Evolutionary conservation across 2,113 vertebrate species (phyloP).

Genomic region (Centropus bengalensis): DNA sequence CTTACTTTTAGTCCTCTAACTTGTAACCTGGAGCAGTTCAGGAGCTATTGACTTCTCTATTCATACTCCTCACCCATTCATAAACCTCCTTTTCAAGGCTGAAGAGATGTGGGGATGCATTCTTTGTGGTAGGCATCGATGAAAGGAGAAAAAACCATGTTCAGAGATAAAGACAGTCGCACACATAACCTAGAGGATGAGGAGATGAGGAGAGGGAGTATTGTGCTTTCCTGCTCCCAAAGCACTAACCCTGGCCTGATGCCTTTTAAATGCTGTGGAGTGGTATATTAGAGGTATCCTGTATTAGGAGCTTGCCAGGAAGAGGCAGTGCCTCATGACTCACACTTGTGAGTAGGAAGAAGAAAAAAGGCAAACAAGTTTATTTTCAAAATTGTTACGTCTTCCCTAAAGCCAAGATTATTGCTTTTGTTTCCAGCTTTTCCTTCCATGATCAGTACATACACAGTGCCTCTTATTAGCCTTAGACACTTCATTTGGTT

Average conservation of each 20-base stretch:
- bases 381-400: background rate
- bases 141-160: background rate
- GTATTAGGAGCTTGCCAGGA: background rate
- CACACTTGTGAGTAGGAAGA: background rate
- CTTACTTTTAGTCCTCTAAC: background rate
- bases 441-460: background rate
- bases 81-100: background rate
- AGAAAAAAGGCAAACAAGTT: constrained; percentile 8
- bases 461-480: background rate
- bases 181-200: background rate
- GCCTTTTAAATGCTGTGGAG: background rate
- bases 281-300: background rate
- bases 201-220: background rate
- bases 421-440: background rate
- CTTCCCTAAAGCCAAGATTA: constrained; percentile 17
- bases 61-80: background rate
- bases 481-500: background rate
- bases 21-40: background rate
- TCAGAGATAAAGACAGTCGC: background rate
- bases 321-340: background rate
- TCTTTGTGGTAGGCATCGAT: background rate
- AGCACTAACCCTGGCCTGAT: background rate
- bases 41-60: background rate
- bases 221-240: background rate
- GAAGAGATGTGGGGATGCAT: background rate